These are phyloP conservation scores for Pangasius larnaudii DNA, from an alignment of 2,797 vertebrate genomes.

Conservation along the genomic window DNA sequence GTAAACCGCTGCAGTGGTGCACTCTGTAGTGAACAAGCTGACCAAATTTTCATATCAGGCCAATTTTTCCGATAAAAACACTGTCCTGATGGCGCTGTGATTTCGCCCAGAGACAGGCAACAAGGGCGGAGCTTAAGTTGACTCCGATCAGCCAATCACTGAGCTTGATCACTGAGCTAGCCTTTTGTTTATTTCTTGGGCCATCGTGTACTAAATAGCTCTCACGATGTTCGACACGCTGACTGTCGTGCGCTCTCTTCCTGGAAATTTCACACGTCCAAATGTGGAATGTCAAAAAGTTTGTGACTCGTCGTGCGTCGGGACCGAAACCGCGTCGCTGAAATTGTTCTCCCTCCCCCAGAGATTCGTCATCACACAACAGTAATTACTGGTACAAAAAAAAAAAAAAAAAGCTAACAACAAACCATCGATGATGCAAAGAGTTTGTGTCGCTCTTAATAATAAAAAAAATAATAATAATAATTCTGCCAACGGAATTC, in stretches of 20 bases:
- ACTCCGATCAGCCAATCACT: not conserved
- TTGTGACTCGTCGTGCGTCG: not conserved
- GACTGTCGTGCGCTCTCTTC: not conserved
- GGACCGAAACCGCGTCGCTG: not conserved
- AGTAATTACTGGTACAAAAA: no score
- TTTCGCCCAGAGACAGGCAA: not conserved
- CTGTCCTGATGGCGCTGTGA: no score
- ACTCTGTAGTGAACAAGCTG: not conserved
- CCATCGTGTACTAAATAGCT: no score
- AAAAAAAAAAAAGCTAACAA: not conserved
- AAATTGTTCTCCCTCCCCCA: constrained; percentile 11
- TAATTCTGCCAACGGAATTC: constrained; percentile 29
- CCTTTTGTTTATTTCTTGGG: not conserved
- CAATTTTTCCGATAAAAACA: not conserved
- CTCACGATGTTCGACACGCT: not conserved
- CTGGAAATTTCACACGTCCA: not conserved
- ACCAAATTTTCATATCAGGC: not conserved
- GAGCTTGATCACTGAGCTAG: not conserved
- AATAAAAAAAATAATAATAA: not conserved
- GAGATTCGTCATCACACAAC: constrained; percentile 40
- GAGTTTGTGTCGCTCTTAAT: constrained; percentile 1
- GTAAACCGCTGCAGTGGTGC: not conserved
- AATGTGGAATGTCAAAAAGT: constrained; percentile 24
- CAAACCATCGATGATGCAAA: constrained; percentile 10
- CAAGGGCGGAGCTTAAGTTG: not conserved